Conservation (phyloP, 1,140 invertebrate genomes). For the Drosophila pseudoananassae region DNA sequence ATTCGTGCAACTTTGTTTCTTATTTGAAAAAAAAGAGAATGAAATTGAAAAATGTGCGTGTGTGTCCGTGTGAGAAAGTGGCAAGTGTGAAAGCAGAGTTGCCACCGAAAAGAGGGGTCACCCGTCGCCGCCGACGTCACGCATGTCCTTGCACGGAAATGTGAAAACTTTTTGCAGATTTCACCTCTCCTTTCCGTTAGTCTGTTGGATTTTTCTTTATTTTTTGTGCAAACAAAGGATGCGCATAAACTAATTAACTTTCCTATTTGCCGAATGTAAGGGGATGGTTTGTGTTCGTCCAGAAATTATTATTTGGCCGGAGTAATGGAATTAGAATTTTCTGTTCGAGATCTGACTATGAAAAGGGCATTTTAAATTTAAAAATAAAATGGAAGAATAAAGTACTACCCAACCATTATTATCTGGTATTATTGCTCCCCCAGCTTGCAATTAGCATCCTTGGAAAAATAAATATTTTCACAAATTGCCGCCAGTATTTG, state of each 20-base stretch:
- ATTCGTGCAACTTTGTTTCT: conserved; percentile 36
- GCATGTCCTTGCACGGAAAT: conserved; percentile 72
- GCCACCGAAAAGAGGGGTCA: conserved; percentile 46
- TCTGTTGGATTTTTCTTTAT: not conserved
- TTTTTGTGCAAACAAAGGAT: conserved; percentile 55
- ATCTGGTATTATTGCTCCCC: not conserved
- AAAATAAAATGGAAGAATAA: not conserved
- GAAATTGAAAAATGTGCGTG: conserved; percentile 8
- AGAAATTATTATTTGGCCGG: conserved; percentile 33
- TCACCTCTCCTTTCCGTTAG: conserved; percentile 33
- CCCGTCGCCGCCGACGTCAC: conserved; percentile 58
- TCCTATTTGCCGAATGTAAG: conserved; percentile 50
- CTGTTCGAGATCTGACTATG: not conserved
- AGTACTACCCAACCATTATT: not conserved
- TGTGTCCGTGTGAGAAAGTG: conserved; percentile 20
- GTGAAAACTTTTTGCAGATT: conserved; percentile 60
- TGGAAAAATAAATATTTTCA: conserved; percentile 39
- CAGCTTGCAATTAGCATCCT: conserved; percentile 26
- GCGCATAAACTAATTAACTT: conserved; percentile 73
- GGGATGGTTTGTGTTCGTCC: not conserved
- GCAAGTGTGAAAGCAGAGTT: conserved; percentile 45
- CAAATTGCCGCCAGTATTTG: conserved; percentile 36
- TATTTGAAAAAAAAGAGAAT: conserved; percentile 5
- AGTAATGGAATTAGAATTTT: conserved; percentile 23
- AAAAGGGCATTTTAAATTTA: not conserved